These are phyloP conservation scores for Chrysotoxum bicinctum DNA, from an alignment of 2,888 invertebrate genomes.

Conservation along the genomic window DNA sequence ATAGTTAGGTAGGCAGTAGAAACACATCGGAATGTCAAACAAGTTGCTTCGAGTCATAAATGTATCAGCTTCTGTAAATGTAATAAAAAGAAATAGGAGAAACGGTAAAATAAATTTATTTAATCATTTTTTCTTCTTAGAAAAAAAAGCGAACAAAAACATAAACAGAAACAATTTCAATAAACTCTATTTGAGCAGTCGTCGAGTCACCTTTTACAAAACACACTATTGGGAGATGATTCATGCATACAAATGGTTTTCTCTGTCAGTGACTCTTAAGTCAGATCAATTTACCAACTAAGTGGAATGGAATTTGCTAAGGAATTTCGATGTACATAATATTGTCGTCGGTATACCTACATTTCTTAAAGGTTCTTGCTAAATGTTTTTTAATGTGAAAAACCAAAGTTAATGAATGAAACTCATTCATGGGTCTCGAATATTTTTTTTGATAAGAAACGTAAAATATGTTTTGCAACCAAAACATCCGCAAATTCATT, in stretches of 20 bases:
- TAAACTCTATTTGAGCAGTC: constrained; percentile 39
- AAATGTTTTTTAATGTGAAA: background rate
- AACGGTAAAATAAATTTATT: constrained; percentile 61
- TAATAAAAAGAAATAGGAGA: constrained; percentile 4
- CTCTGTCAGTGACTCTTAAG: constrained; percentile 4
- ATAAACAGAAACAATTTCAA: constrained; percentile 22
- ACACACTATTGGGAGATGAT: constrained; percentile 19
- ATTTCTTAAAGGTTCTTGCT: background rate
- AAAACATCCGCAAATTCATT: background rate
- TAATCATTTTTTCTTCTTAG: constrained; percentile 14
- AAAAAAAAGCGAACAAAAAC: constrained; percentile 12
- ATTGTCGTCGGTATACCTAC: background rate
- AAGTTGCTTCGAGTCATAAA: background rate
- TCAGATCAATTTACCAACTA: constrained; percentile 13
- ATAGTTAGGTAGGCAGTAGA: background rate
- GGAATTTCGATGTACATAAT: constrained; percentile 14
- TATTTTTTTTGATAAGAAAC: background rate
- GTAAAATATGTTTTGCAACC: background rate
- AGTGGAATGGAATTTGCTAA: constrained; percentile 9
- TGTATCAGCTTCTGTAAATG: constrained; percentile 33
- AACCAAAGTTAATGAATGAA: background rate
- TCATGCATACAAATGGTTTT: constrained; percentile 34
- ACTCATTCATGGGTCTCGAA: constrained; percentile 19
- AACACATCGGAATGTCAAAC: constrained; percentile 35
- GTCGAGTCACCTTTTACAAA: constrained; percentile 40